A percentile compares a stretch with the other conserved stretches of the same genome.
Conservation (phyloP, 2,797 vertebrate species). For the Discoglossus pictus region DNA sequence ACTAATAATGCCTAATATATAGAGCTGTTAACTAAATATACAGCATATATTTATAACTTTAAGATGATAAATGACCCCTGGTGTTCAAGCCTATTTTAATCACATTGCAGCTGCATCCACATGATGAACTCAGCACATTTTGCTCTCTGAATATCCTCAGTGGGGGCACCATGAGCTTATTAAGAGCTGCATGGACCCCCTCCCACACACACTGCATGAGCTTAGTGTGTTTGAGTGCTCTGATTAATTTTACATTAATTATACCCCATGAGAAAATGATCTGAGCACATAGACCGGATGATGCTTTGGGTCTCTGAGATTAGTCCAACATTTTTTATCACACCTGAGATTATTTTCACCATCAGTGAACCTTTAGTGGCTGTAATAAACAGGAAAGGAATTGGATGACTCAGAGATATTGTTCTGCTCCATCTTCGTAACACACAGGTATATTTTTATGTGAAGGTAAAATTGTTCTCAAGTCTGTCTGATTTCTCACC, state of each 20-base stretch:
- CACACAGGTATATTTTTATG: too few species aligned
- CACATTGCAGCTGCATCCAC: neutral
- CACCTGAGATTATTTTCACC: too few species aligned
- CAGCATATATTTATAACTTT: constrained; percentile 3
- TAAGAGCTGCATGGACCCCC: constrained; percentile 19
- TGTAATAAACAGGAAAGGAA: too few species aligned
- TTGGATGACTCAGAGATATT: too few species aligned
- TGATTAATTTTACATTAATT: constrained; percentile 19
- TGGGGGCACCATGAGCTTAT: constrained; percentile 30
- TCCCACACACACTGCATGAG: constrained; percentile 11
- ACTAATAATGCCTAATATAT: too few species aligned
- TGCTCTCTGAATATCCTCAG: constrained; percentile 24
- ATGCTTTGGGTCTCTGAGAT: too few species aligned
- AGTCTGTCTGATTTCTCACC: too few species aligned
- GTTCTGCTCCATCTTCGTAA: too few species aligned
- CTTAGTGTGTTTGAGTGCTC: constrained; percentile 11
- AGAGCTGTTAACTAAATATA: neutral
- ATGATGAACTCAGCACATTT: constrained; percentile 39
- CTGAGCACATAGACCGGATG: neutral
- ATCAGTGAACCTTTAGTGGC: too few species aligned
- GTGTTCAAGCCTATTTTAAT: constrained; percentile 2
- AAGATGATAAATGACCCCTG: constrained; percentile 17
- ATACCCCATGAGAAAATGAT: constrained; percentile 19
- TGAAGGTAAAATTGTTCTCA: too few species aligned
- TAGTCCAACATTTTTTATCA: too few species aligned